A percentile compares a stretch with the other conserved stretches of the same genome.
phyloP scores from a whole-genome alignment of 2,888 invertebrate species.

The Chrysotoxum bicinctum region DNA sequence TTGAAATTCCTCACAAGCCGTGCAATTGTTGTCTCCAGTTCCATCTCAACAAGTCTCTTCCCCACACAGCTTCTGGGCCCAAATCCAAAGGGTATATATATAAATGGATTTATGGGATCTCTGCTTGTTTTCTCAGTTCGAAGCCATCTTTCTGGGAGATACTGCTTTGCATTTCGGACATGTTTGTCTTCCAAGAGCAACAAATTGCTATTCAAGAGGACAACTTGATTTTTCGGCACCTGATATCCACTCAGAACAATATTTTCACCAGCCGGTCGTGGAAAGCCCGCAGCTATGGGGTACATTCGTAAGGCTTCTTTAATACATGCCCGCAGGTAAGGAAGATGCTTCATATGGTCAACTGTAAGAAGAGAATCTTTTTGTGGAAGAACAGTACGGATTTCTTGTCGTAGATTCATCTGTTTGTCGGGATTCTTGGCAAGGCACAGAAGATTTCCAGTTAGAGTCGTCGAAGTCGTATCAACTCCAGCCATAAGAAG shows the following conservation, averaged over 20 bases:
- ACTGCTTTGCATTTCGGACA: slow-evolving; percentile 84
- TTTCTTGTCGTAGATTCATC: slow-evolving; percentile 84
- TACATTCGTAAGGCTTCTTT: slow-evolving; percentile 87
- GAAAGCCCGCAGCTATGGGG: slow-evolving; percentile 84
- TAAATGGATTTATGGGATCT: slow-evolving; percentile 59
- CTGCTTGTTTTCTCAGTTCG: slow-evolving; percentile 74
- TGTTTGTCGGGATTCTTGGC: slow-evolving; percentile 86
- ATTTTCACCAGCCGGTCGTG: slow-evolving; percentile 83
- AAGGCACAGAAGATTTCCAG: slow-evolving; percentile 84
- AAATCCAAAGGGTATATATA: slow-evolving; percentile 85
- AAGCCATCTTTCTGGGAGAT: slow-evolving; percentile 89
- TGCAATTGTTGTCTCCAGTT: slow-evolving; percentile 82
- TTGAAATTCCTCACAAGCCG: slow-evolving; percentile 77
- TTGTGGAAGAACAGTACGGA: slow-evolving; percentile 81
- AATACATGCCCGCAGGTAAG: slow-evolving; percentile 87
- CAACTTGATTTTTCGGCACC: slow-evolving; percentile 85
- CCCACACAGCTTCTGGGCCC: slow-evolving; percentile 87
- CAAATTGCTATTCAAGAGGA: slow-evolving; percentile 87
- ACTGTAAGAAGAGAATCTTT: slow-evolving; percentile 81
- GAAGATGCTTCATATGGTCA: slow-evolving; percentile 81
- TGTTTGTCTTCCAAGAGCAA: slow-evolving; percentile 85
- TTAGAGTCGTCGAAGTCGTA: slow-evolving; percentile 83
- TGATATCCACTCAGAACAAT: slow-evolving; percentile 84
- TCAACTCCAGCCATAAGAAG: slow-evolving; percentile 85
- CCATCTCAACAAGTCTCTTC: slow-evolving; percentile 87